These are phyloP conservation scores for Synaphobranchus kaupii DNA, from an alignment of 2,797 vertebrate species.

Conservation along the genomic window DNA sequence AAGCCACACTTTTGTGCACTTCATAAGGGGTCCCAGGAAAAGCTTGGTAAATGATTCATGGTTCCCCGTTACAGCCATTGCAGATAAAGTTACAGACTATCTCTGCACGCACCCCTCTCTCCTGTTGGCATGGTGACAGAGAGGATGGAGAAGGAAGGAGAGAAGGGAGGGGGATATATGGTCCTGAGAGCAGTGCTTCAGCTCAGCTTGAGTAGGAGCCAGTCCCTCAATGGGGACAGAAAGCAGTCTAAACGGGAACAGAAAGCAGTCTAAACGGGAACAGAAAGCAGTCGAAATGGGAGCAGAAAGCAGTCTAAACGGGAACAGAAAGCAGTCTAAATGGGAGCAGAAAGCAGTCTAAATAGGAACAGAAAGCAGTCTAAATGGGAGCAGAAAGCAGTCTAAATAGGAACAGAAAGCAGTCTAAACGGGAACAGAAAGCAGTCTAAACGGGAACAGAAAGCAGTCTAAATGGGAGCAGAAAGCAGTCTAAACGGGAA, in stretches of 20 bases:
- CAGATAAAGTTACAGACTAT: neutral
- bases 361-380: neutral
- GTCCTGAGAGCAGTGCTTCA: neutral
- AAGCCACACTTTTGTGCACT: neutral
- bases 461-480: neutral
- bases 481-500: neutral
- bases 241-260: neutral
- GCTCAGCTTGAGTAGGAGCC: neutral
- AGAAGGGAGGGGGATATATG: neutral
- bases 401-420: too few relatives aligned
- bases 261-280: neutral
- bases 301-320: neutral
- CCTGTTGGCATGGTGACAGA: neutral
- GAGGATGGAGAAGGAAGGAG: neutral
- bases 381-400: too few relatives aligned
- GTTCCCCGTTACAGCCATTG: neutral
- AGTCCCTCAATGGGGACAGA: neutral
- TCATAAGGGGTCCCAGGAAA: neutral
- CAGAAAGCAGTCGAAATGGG: neutral
- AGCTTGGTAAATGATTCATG: neutral
- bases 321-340: too few relatives aligned
- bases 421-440: neutral
- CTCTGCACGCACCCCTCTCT: neutral
- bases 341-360: neutral
- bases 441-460: neutral